Evolutionary conservation across 2,797 vertebrate species (phyloP).

Genomic region (Apogon talboti): DNA sequence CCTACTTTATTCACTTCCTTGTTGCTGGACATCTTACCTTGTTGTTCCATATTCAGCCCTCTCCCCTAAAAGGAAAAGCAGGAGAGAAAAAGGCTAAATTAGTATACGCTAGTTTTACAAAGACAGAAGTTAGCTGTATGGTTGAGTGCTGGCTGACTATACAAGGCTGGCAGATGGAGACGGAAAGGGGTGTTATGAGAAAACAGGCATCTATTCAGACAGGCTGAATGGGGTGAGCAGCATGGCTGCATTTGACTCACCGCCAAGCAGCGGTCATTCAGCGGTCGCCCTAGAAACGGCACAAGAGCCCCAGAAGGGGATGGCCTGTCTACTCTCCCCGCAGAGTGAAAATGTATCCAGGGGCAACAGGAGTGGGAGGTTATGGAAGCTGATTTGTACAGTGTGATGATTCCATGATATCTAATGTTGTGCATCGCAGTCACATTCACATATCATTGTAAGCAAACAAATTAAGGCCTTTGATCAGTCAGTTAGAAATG

Average conservation of each 20-base stretch:
- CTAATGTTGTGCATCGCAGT: constrained; percentile 9
- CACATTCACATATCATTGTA: constrained; percentile 19
- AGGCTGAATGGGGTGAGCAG: constrained; percentile 70
- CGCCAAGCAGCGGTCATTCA: constrained; percentile 79
- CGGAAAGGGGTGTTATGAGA: constrained; percentile 74
- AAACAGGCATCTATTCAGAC: constrained; percentile 76
- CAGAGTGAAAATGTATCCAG: constrained; percentile 68
- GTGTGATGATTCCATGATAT: constrained; percentile 56
- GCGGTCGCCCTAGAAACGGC: constrained; percentile 79
- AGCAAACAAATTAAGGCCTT: constrained; percentile 38
- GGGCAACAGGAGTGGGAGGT: constrained; percentile 62
- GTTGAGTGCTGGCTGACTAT: constrained; percentile 45
- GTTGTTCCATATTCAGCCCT: constrained; percentile 96
- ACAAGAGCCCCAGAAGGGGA: constrained; percentile 72
- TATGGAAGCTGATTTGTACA: constrained; percentile 55
- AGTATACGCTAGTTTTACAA: constrained; percentile 53
- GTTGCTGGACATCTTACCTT: constrained; percentile 86
- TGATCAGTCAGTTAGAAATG: constrained; percentile 58
- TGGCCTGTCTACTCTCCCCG: constrained; percentile 57
- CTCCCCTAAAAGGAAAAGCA: constrained; percentile 87
- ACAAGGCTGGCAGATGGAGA: constrained; percentile 75
- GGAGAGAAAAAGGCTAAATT: constrained; percentile 59
- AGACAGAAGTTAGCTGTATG: constrained; percentile 57
- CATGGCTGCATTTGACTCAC: constrained; percentile 74
- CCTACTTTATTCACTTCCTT: constrained; percentile 50